phyloP scores from a whole-genome alignment of 2,888 invertebrate genomes.

The Hylaea fasciaria region DNA sequence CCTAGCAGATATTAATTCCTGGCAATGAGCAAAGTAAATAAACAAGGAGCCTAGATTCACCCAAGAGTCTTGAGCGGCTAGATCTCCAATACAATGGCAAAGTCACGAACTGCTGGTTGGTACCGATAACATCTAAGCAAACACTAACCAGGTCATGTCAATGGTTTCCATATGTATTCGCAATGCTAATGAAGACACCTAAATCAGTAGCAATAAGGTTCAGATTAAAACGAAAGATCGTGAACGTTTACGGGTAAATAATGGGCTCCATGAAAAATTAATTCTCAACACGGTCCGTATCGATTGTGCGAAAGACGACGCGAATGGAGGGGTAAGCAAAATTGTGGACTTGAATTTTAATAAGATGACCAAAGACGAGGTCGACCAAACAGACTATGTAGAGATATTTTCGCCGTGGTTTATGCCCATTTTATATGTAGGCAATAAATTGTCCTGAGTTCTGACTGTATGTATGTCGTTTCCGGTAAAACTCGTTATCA shows the following conservation, averaged over 20 bases:
- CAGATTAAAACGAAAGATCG: constrained; percentile 21
- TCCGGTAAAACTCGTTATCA: constrained; percentile 1
- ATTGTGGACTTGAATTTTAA: constrained; percentile 24
- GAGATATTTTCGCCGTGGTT: constrained; percentile 1
- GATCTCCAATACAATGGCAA: constrained; percentile 42
- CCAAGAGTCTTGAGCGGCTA: constrained; percentile 22
- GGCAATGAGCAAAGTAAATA: constrained; percentile 10
- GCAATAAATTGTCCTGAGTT: neutral
- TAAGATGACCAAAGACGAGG: constrained; percentile 7
- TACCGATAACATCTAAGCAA: constrained; percentile 52
- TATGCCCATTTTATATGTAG: too few species aligned
- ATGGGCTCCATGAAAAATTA: constrained; percentile 51
- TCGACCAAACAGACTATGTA: too few species aligned
- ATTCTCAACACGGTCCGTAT: constrained; percentile 44
- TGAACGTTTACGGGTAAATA: constrained; percentile 28
- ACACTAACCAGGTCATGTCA: constrained; percentile 57
- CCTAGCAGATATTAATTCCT: constrained; percentile 1
- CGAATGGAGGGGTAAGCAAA: constrained; percentile 29
- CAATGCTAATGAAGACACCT: constrained; percentile 4
- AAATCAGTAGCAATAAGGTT: constrained; percentile 4
- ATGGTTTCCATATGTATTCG: constrained; percentile 26
- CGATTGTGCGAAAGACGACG: constrained; percentile 35
- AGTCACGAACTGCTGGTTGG: constrained; percentile 59
- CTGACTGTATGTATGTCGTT: neutral
- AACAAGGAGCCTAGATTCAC: constrained; percentile 5